Conservation (phyloP, 2,888 invertebrate genomes). For the Bembecia ichneumoniformis region DNA sequence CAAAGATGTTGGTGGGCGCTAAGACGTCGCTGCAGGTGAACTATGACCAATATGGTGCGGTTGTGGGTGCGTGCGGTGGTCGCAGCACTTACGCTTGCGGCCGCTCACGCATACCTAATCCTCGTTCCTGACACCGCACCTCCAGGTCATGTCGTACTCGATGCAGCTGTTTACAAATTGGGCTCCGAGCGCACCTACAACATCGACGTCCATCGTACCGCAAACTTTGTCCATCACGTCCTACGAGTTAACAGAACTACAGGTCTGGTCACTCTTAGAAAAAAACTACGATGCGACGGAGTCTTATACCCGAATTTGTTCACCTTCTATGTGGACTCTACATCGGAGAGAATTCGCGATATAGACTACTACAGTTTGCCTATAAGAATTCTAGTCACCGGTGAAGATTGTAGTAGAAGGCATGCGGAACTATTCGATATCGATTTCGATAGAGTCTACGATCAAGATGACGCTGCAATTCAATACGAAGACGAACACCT, state of each 20-base stretch:
- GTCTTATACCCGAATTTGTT: slow-evolving; percentile 87
- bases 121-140: slow-evolving; percentile 73
- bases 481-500: slow-evolving; percentile 54
- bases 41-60: slow-evolving; percentile 29
- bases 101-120: slow-evolving; percentile 67
- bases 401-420: slow-evolving; percentile 77
- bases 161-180: slow-evolving; percentile 84
- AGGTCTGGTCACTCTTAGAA: slow-evolving; percentile 81
- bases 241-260: slow-evolving; percentile 81
- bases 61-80: slow-evolving; percentile 38
- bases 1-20: slow-evolving; percentile 38
- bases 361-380: slow-evolving; percentile 89
- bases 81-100: slow-evolving; percentile 35
- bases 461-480: slow-evolving; percentile 57
- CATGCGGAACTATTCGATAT: slow-evolving; percentile 74
- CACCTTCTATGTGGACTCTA: slow-evolving; percentile 89
- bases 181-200: slow-evolving; percentile 85
- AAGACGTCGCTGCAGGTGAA: slow-evolving; percentile 62
- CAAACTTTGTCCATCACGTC: slow-evolving; percentile 85
- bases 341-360: slow-evolving; percentile 81
- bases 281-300: slow-evolving; percentile 83
- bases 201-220: slow-evolving; percentile 85
- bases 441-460: slow-evolving; percentile 71
- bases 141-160: slow-evolving; percentile 79
- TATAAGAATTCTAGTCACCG: slow-evolving; percentile 81